Evolutionary conservation across 2,113 vertebrate genomes (phyloP).

Genomic region (Xyliphius kryptos): DNA sequence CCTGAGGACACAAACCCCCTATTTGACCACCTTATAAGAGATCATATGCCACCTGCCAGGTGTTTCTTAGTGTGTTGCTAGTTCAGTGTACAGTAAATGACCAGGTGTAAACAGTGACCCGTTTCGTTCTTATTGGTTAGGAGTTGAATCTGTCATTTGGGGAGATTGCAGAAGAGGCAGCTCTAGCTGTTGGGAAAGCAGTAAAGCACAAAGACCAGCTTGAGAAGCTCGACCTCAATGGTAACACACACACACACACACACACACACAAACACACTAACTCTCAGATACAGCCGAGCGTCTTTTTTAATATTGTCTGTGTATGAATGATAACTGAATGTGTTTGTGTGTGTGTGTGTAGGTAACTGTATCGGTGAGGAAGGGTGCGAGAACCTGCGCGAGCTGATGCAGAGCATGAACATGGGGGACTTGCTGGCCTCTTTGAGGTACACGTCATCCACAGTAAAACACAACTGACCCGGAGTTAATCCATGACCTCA

Average conservation of each 20-base stretch:
- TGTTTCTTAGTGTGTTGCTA: no score
- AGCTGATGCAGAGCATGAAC: slow-evolving; percentile 72
- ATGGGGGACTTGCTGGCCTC: slow-evolving; percentile 75
- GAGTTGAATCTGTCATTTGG: slow-evolving; percentile 93
- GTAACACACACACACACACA: no score
- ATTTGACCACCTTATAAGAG: no score
- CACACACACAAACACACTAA: no score
- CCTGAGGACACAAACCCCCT: no score
- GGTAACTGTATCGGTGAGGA: slow-evolving; percentile 85
- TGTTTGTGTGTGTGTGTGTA: slow-evolving; percentile 50
- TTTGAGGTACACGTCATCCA: slow-evolving; percentile 68
- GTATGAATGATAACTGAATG: not conserved
- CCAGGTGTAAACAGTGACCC: no score
- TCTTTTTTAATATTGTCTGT: not conserved
- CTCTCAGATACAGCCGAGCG: no score
- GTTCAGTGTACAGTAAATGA: no score
- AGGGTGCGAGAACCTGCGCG: slow-evolving; percentile 80
- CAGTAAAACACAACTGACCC: no score
- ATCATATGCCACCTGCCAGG: no score
- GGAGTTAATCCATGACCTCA: no score
- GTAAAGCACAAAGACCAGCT: slow-evolving; percentile 73
- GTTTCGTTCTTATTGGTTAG: no score
- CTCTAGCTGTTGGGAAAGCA: slow-evolving; percentile 74
- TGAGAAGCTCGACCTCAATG: slow-evolving; percentile 90
- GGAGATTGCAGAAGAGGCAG: slow-evolving; percentile 86